Base-by-base conservation (phyloP, 2,888 invertebrate genomes). In the Ornithoptera priamus region DNA sequence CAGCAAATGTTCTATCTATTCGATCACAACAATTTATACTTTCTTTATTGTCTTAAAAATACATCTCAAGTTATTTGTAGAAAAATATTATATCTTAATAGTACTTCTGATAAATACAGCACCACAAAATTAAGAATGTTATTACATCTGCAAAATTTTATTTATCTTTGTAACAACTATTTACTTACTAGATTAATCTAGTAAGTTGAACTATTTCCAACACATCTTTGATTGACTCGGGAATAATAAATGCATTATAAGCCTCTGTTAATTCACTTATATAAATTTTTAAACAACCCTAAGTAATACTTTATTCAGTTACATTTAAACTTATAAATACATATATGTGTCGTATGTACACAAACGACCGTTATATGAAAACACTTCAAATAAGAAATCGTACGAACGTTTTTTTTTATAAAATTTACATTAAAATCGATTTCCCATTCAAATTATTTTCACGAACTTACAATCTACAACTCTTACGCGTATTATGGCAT, bases 401-500 rank as follows among this genome's bases (percentile, higher is more conserved):
- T 65, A 74, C 70, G 65, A 69, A 71, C 53, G 67, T 70, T 71
- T 75, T 75, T 75, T 75, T 79, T 76, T n/a, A 53, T 75, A 77
- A 75, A 77, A 74, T 76, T 73, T 81, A 81, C 74, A 82, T 74
- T 74, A 74, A 70, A 68, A 71, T 73, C 71, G 89, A 92, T 92
- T 91, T 92, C 92, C 84, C 80, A 88, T 90, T 92, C 91, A 91
- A 92, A 89, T 87, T 76, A 86, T 85, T 87, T 88, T 92, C 92
- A 86, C 74, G 67, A 71, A 80, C 83, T 87, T 86, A 76, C 77
- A 70, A 78, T 72, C 86, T 88, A 89, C 78, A 75, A 83, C 83
- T 83, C 91, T 91, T 91, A 92, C 72, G 87, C 76, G 85, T 92
- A 92, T 85, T 92, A 92, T 92, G 92, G 92, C 92, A 90, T 90